phyloP scores from a whole-genome alignment of 1,140 invertebrate genomes.

The Piezodorus guildinii region DNA sequence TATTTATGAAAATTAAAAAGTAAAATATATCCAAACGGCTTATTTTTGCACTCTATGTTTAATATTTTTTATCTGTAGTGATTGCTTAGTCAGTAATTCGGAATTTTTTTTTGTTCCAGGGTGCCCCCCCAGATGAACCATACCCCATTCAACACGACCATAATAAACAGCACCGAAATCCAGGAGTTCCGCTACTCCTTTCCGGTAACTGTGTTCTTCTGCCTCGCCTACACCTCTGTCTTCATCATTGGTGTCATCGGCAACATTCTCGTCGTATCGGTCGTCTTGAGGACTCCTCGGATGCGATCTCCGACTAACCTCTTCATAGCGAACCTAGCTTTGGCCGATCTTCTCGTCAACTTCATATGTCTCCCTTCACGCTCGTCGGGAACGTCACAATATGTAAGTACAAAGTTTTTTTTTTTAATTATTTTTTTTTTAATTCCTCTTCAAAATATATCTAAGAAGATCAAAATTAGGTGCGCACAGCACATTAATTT shows the following conservation, averaged over 20 bases:
- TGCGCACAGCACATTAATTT: too few relatives aligned
- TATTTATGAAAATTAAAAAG: too few relatives aligned
- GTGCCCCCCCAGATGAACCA: background rate
- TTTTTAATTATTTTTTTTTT: too few relatives aligned
- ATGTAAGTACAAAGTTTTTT: constrained; percentile 35
- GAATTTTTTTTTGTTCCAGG: constrained; percentile 9
- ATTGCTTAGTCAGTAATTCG: too few relatives aligned
- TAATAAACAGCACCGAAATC: background rate
- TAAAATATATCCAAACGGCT: too few relatives aligned
- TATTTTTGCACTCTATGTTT: too few relatives aligned
- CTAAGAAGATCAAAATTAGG: too few relatives aligned
- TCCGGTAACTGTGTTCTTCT: constrained; percentile 61
- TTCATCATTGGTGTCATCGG: constrained; percentile 40
- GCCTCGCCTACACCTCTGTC: constrained; percentile 37
- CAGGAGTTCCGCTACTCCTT: constrained; percentile 20
- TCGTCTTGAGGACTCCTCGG: constrained; percentile 36
- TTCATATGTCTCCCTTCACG: constrained; percentile 47
- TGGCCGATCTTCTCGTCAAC: constrained; percentile 48
- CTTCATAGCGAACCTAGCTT: constrained; percentile 38
- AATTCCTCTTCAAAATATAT: too few relatives aligned
- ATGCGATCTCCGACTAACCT: constrained; percentile 40
- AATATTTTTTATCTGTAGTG: too few relatives aligned
- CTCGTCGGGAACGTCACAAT: constrained; percentile 44
- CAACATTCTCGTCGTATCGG: constrained; percentile 39
- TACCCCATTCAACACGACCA: background rate